Base-by-base conservation (phyloP, 2,888 invertebrate genomes). In the Nemotelus nigrinus region DNA sequence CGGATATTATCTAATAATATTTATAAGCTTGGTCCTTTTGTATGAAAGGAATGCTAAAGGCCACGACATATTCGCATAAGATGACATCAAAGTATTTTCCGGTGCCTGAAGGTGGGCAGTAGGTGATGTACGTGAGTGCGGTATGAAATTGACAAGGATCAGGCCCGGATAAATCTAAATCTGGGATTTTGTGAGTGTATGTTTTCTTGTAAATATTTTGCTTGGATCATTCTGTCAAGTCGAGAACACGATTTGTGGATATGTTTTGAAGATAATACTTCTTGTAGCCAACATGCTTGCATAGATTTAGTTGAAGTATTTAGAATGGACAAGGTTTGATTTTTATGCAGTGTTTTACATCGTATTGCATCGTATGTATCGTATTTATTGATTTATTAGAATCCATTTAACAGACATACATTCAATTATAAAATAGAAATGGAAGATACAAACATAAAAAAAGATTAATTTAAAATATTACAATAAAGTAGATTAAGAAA, bases 121-220 rank as follows among this genome's bases (percentile, higher is more conserved):
- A 39, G 68, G 53, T 50, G 39, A 7, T 55, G 43, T 43, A 70
- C 53, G 43, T 70, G 70, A 70, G 47, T 70, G 41, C 55, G 70
- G 70, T 53, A 48, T 8, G 70, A 70, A 70, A 70, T 53, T 70
- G 70, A 70, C 70, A 70, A 70, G 53, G 70, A 70, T 53, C 25
- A 50, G 67, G 48, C 6, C 10, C 3, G 63, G 63, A 4, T 63
- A 63, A 63, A 3, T 25, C 25, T 25, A 25, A 25, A 25, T 25
- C 25, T 25, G 25, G 25, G 47, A 65, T 10, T 25, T 58, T 1
- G 10, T 25, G 65, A 65, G 44, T 6, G 63, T 43, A 10, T 63
- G 8, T 58, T 63, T n/a, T 39, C 43, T 43, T 25, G 57, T 57
- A 63, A 43, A 39, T 10, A 63, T 63, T 43, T 63, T 43, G 8